phyloP scores from a whole-genome alignment of 2,888 invertebrate species.

The Sycophila texana region DNA sequence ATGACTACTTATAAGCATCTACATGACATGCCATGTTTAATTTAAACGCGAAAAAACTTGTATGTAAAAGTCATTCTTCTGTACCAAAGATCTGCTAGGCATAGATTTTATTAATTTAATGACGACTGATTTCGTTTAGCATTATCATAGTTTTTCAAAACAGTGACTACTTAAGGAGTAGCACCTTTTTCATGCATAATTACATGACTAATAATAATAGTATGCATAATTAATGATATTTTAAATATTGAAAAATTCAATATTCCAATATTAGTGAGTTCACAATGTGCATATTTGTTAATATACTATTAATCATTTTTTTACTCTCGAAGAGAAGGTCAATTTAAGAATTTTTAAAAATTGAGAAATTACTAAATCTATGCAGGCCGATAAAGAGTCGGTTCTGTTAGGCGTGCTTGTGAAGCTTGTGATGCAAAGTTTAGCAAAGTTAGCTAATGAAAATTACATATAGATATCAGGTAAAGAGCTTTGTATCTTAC shows the following conservation, averaged over 20 bases:
- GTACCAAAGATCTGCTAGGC: slow-evolving; percentile 50
- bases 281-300: not conserved
- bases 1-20: slow-evolving; percentile 27
- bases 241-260: slow-evolving; percentile 8
- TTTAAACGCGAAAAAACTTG: slow-evolving; percentile 11
- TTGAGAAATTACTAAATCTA: slow-evolving; percentile 7
- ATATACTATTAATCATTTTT: not conserved
- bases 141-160: not conserved
- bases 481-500: slow-evolving; percentile 36
- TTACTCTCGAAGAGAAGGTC: slow-evolving; percentile 10
- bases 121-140: not conserved
- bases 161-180: not conserved
- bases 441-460: slow-evolving; percentile 56
- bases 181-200: not conserved
- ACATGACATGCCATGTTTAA: slow-evolving; percentile 47
- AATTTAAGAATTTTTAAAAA: slow-evolving; percentile 21
- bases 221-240: not conserved
- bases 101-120: slow-evolving; percentile 20
- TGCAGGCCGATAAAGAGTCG: slow-evolving; percentile 27
- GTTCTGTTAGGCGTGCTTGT: slow-evolving; percentile 61
- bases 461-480: slow-evolving; percentile 48
- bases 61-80: slow-evolving; percentile 18
- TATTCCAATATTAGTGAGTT: not conserved
- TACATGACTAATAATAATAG: not conserved
- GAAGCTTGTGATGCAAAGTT: slow-evolving; percentile 59